Conservation (phyloP, 2,888 invertebrate genomes). For the Fissipunctia ypsillon region DNA sequence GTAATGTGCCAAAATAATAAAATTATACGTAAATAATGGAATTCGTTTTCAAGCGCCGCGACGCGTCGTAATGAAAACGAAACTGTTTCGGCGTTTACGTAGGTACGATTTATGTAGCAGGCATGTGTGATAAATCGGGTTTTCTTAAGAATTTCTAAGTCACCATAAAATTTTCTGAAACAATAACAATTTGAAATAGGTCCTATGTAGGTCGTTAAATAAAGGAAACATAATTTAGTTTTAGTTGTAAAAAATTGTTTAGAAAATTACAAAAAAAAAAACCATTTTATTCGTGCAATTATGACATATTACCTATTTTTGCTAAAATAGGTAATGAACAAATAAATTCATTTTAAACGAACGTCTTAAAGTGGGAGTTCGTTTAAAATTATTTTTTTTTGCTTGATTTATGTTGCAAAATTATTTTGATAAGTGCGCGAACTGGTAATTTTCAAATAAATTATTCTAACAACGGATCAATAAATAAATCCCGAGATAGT, state of each 20-base stretch:
- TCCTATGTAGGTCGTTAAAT: slow-evolving; percentile 1
- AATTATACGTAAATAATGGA: slow-evolving; percentile 62
- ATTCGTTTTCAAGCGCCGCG: slow-evolving; percentile 55
- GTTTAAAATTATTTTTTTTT: no score
- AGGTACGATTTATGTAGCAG: slow-evolving; percentile 22
- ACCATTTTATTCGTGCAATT: slow-evolving; percentile 4
- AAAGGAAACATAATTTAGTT: slow-evolving; percentile 31
- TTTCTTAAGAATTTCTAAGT: slow-evolving; percentile 19
- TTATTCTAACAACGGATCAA: slow-evolving; percentile 52
- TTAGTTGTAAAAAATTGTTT: slow-evolving; percentile 7
- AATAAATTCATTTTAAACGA: slow-evolving; percentile 37
- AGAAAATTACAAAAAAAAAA: slow-evolving; percentile 4
- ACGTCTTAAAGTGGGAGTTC: not conserved
- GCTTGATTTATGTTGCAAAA: slow-evolving; percentile 28
- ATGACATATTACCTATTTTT: slow-evolving; percentile 29
- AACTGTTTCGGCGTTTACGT: slow-evolving; percentile 19
- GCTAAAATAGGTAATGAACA: slow-evolving; percentile 27
- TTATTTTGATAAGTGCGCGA: slow-evolving; percentile 40
- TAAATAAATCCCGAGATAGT: slow-evolving; percentile 48
- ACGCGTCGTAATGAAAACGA: slow-evolving; percentile 44
- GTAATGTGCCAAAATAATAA: slow-evolving; percentile 64
- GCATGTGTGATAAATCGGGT: slow-evolving; percentile 16
- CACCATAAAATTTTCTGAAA: not conserved
- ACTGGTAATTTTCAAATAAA: slow-evolving; percentile 39
- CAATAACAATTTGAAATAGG: slow-evolving; percentile 3